phyloP scores from a whole-genome alignment of 2,888 invertebrate species.

The Drosophila stalkeri region DNA sequence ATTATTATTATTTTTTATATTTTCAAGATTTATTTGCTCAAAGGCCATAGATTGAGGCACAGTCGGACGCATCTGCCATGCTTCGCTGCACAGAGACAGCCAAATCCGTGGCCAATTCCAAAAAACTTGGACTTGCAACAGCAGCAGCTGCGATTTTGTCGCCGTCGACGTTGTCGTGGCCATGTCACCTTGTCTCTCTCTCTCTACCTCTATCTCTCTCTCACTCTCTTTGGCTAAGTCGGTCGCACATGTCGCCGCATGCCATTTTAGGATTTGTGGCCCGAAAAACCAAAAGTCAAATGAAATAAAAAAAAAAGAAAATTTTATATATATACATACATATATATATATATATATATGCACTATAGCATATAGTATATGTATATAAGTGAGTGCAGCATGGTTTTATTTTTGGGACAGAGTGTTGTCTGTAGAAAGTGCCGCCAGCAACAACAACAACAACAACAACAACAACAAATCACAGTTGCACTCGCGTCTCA shows the following conservation, averaged over 20 bases:
- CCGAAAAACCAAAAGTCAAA: conserved; percentile 47
- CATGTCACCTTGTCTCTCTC: conserved; percentile 75
- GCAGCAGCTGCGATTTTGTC: conserved; percentile 51
- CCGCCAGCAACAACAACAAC: conserved; percentile 54
- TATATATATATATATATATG: neutral
- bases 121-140: conserved; percentile 33
- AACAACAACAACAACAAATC: conserved; percentile 50
- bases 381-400: conserved; percentile 58
- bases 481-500: conserved; percentile 62
- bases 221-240: conserved; percentile 63
- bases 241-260: conserved; percentile 81
- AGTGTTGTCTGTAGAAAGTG: conserved; percentile 70
- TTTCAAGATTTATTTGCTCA: conserved; percentile 65
- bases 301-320: conserved; percentile 34
- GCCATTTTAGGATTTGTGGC: conserved; percentile 82
- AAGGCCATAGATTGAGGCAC: conserved; percentile 27
- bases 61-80: conserved; percentile 69
- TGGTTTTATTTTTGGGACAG: conserved; percentile 77
- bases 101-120: conserved; percentile 30
- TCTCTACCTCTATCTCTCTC: conserved; percentile 13
- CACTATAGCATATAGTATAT: conserved; percentile 12
- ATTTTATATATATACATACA: conserved; percentile 4
- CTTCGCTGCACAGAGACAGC: conserved; percentile 42
- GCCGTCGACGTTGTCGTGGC: conserved; percentile 33
- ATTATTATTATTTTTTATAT: conserved; percentile 70